Conservation (phyloP, 2,113 vertebrate species). For the Australoheros scitulus region DNA sequence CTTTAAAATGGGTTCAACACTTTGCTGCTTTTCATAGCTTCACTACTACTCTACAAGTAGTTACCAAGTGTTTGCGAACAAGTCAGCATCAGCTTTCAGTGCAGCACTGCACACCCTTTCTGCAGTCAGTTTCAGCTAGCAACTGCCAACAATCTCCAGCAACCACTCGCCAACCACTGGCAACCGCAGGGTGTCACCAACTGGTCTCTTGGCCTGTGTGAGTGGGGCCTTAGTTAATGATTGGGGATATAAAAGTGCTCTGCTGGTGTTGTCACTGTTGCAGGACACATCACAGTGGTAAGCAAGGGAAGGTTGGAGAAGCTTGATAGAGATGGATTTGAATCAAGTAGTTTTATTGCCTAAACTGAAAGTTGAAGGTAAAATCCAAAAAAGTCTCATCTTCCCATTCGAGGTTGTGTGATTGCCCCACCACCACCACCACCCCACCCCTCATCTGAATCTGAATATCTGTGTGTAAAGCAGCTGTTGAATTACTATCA, state of each 20-base stretch:
- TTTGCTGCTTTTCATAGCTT: neutral
- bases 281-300: neutral
- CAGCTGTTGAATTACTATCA: conserved; percentile 30
- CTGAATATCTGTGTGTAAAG: neutral
- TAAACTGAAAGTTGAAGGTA: neutral
- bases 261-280: neutral
- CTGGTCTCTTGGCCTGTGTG: neutral
- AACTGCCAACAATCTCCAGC: neutral
- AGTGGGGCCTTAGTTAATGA: neutral
- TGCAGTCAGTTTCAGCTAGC: neutral
- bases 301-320: neutral
- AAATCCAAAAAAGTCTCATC: neutral
- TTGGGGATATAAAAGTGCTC: neutral
- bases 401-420: neutral
- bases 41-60: neutral
- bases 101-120: neutral
- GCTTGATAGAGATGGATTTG: neutral
- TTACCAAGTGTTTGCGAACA: neutral
- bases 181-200: neutral
- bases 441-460: neutral
- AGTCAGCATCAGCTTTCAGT: neutral
- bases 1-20: neutral
- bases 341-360: neutral
- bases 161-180: neutral
- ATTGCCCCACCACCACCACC: neutral